phyloP scores from a whole-genome alignment of 2,113 vertebrate genomes.

The Steatornis caripensis region DNA sequence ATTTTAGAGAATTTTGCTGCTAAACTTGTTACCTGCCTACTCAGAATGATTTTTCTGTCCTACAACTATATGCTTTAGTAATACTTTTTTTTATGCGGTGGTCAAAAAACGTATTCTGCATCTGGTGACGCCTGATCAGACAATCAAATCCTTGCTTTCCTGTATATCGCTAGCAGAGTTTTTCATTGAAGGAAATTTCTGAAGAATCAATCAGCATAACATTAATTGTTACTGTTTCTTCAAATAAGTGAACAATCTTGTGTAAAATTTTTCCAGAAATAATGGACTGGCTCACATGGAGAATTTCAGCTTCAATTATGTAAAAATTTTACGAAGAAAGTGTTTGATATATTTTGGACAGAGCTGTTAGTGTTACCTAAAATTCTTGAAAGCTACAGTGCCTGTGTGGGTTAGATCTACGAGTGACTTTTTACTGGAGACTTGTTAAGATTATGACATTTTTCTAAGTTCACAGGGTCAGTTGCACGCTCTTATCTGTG shows the following conservation, averaged over 20 bases:
- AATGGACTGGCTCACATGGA: background rate
- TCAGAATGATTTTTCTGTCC: background rate
- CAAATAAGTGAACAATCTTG: background rate
- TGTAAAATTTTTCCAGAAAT: background rate
- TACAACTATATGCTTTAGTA: background rate
- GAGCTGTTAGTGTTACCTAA: background rate
- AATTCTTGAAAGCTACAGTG: background rate
- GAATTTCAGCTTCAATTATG: background rate
- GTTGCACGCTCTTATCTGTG: background rate
- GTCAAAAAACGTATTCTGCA: background rate
- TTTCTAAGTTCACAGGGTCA: background rate
- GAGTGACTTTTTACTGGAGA: background rate
- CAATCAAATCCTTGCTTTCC: background rate
- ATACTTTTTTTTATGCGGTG: background rate
- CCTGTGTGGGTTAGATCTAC: background rate
- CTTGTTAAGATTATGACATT: background rate
- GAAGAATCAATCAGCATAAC: background rate
- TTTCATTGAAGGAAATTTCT: background rate
- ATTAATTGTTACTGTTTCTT: background rate
- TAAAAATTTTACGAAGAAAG: background rate
- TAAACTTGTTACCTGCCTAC: background rate
- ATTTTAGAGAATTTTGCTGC: background rate
- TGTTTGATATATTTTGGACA: background rate
- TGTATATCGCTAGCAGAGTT: background rate
- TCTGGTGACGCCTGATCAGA: background rate